Base-by-base conservation (phyloP, 2,888 invertebrate species). In the Helleia helle region DNA sequence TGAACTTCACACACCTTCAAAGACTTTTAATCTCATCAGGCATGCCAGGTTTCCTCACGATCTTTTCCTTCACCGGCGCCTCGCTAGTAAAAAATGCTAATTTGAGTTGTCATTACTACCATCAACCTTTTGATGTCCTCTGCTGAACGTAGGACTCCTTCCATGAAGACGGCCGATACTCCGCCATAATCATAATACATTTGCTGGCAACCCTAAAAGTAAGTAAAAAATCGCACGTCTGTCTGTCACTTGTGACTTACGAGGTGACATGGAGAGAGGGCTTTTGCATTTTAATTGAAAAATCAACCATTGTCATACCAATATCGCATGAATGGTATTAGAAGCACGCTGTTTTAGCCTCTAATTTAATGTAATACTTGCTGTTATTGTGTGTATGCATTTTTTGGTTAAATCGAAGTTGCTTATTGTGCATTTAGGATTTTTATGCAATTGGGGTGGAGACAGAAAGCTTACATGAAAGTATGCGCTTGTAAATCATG, bases 191-290 rank as follows among this genome's bases (percentile, higher is more conserved):
- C n/a, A n/a, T n/a, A n/a, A n/a, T n/a, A n/a, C 15, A 15, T 11
- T 15, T 31, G 18, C 11, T n/a, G n/a, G n/a, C 22, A 25, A 31
- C 39, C 30, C 25, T 31, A 8, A 14, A 11, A 12, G 4, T 51
- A 62, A 62, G 53, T 53, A 59, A 67, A 71, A 64, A 68, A 65
- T 55, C 40, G 53, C 56, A 58, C 62, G 62, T 61, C 54, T 47
- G 41, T 40, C 49, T 54, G 60, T 64, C 64, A 59, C 49, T 47
- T 38, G 59, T 70, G 73, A 72, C 65, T 66, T 60, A 71, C 60
- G 72, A 69, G 71, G 74, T 75, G 75, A 74, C 71, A 69, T 44
- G 54, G 54, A 44, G 43, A 48, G 51, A 54, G 62, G 56, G 52
- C 54, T 49, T 42, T 42, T 13, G 59, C 56, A 60, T 67, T 55